phyloP scores from a whole-genome alignment of 2,797 vertebrate species.

The Phataginus tricuspis region DNA sequence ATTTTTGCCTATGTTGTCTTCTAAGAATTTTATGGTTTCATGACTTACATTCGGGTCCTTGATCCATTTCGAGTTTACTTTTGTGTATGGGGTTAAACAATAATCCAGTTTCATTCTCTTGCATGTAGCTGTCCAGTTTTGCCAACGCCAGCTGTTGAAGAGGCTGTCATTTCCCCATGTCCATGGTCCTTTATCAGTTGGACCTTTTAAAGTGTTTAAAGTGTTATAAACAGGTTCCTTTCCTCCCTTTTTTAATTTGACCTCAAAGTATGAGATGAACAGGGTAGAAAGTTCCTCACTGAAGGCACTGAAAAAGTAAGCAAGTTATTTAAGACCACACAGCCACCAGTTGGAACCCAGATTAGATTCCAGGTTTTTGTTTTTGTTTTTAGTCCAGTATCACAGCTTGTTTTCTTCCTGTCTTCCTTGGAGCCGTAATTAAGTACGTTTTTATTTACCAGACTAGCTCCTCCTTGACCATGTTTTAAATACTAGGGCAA shows the following conservation, averaged over 20 bases:
- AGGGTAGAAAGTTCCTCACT: neutral
- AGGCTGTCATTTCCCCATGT: no score
- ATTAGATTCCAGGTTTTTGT: neutral
- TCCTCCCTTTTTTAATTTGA: neutral
- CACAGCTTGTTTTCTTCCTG: neutral
- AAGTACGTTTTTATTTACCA: neutral
- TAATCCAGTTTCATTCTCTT: no score
- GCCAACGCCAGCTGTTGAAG: no score
- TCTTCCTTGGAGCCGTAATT: neutral
- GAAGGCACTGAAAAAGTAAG: conserved; percentile 22
- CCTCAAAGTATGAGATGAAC: neutral
- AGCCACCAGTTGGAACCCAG: neutral
- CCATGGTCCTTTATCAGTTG: no score
- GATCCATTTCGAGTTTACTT: no score
- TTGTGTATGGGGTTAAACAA: no score
- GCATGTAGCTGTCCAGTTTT: no score
- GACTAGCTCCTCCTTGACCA: neutral
- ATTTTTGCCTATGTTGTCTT: no score
- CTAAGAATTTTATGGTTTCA: no score
- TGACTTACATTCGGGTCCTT: no score
- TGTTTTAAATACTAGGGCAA: neutral
- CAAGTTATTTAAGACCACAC: neutral
- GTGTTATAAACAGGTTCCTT: neutral
- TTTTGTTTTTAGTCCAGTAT: neutral
- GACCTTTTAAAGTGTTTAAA: conserved; percentile 20